Conservation (phyloP, 2,888 invertebrate species). For the Alviniconcha strummeri region DNA sequence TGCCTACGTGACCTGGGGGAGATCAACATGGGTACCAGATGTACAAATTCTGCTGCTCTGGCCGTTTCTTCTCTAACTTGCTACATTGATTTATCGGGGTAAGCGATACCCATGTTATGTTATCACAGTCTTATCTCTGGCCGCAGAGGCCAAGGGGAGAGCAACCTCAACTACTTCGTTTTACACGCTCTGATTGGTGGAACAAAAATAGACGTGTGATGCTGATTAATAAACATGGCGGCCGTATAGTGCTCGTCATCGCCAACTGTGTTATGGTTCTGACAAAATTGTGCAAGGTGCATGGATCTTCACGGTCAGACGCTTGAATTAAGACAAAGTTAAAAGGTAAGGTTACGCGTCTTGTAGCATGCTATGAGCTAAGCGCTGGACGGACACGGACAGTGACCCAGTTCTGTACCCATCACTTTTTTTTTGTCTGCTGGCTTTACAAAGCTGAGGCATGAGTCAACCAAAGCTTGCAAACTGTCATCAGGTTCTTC, state of each 20-base stretch:
- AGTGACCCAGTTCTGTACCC: conserved; percentile 6
- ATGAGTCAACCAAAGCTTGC: conserved; percentile 25
- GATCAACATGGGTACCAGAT: too few species aligned
- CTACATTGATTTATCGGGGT: conserved; percentile 24
- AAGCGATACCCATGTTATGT: not conserved
- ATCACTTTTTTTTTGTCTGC: conserved; percentile 20
- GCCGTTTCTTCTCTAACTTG: not conserved
- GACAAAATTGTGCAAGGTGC: conserved; percentile 13
- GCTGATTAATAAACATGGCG: conserved; percentile 42
- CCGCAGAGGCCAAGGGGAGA: conserved; percentile 20
- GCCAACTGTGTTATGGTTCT: conserved; percentile 24
- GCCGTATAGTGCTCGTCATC: conserved; percentile 38
- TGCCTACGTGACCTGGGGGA: too few species aligned
- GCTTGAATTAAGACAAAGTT: not conserved
- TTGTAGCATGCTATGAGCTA: not conserved
- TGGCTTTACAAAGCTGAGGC: not conserved
- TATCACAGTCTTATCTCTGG: conserved; percentile 17
- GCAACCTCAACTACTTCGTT: conserved; percentile 5
- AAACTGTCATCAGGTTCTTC: conserved; percentile 18
- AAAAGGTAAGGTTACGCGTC: conserved; percentile 2
- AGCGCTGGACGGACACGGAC: not conserved
- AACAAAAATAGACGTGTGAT: conserved; percentile 30
- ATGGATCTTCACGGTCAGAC: conserved; percentile 16
- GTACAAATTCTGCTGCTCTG: not conserved
- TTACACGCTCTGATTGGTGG: conserved; percentile 26